A percentile compares a stretch with the other conserved stretches of the same genome.
Evolutionary conservation across 2,888 invertebrate genomes (phyloP).

Genomic region (Eupithecia vulgata): DNA sequence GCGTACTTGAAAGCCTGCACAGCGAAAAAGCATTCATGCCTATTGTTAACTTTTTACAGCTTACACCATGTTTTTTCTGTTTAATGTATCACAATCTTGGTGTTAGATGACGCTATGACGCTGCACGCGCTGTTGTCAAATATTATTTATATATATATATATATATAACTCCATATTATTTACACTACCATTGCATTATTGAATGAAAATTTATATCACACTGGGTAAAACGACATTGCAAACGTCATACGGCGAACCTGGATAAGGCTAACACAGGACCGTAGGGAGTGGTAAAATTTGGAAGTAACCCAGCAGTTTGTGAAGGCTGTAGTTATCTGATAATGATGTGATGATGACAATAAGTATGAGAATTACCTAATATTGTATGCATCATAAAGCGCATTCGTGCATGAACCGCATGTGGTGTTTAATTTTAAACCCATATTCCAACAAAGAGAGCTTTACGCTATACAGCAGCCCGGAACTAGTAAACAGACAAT

Average conservation of each 20-base stretch:
- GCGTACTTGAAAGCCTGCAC: conserved; percentile 22
- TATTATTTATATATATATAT: no score
- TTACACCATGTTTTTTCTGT: neutral
- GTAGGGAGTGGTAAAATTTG: neutral
- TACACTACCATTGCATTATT: no score
- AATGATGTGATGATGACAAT: neutral
- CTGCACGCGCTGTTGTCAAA: no score
- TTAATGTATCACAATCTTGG: neutral
- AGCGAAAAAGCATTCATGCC: conserved; percentile 7
- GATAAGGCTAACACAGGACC: no score
- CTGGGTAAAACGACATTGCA: no score
- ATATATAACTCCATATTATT: no score
- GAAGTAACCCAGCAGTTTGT: neutral
- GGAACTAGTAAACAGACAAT: neutral
- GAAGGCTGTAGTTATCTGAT: neutral
- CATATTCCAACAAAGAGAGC: neutral
- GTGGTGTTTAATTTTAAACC: neutral
- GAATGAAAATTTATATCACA: no score
- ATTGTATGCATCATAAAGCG: neutral
- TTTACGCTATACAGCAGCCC: neutral
- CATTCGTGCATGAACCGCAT: neutral
- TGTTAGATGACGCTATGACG: neutral
- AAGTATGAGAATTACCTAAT: neutral
- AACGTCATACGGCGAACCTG: no score
- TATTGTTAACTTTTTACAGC: neutral